A percentile compares a stretch with the other conserved stretches of the same genome.
Evolutionary conservation across 2,113 vertebrate species (phyloP).

Genomic region (Aphelocoma coerulescens): DNA sequence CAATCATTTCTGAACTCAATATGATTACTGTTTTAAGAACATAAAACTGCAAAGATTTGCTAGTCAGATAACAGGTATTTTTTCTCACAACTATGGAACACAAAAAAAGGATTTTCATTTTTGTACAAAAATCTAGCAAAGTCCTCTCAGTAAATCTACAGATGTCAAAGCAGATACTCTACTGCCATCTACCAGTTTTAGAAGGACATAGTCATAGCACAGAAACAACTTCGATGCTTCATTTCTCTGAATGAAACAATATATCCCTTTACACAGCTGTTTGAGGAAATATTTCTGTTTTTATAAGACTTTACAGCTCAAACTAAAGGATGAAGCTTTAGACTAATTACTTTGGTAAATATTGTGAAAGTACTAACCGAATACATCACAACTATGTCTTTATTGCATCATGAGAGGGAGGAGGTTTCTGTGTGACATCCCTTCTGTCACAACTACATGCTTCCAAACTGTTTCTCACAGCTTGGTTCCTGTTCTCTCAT

Average conservation of each 20-base stretch:
- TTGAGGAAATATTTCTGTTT: neutral
- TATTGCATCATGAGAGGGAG: neutral
- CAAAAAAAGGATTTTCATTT: neutral
- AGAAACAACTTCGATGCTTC: neutral
- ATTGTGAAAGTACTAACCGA: neutral
- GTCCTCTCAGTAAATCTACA: neutral
- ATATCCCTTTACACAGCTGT: neutral
- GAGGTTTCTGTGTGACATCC: neutral
- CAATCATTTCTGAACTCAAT: neutral
- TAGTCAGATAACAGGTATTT: neutral
- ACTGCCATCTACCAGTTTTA: constrained; percentile 58
- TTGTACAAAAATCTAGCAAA: neutral
- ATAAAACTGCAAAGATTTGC: neutral
- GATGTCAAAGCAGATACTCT: constrained; percentile 22
- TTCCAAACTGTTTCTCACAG: neutral
- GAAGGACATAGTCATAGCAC: neutral
- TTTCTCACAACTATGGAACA: neutral
- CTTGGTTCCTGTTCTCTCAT: neutral
- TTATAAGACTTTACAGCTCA: neutral
- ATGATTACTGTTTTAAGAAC: neutral
- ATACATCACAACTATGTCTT: neutral
- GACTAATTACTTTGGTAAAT: neutral
- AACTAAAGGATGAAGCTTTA: neutral
- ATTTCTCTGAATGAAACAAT: neutral
- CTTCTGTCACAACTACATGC: neutral